Evolutionary conservation across 2,888 invertebrate genomes (phyloP), one percentile per base, ranked within the genome.

Genomic region (Drosophila yooni): DNA sequence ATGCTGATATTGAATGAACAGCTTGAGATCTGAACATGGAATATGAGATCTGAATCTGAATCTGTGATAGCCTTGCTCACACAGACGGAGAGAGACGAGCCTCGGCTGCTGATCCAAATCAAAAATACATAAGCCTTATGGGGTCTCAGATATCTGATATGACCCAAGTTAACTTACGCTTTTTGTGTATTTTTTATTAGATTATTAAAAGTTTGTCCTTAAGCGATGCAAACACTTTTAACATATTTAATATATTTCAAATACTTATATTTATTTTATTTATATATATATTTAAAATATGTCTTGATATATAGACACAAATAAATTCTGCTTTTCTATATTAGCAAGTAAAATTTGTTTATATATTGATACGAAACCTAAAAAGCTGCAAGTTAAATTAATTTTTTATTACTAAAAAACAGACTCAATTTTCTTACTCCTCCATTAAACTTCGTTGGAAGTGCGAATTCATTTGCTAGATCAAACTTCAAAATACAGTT

Each of bases 391-490:
- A 0, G 0, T 0, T 2, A 15, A 46, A 46, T 13, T 7, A 13
- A 21, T 46, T 15, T 21, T 2, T 1, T 15, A 46, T 25, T 8
- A 25, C 15, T 8, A 8, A 46, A 15, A 15, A 29, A 0, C 29
- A 18, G 11, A 0, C 25, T 0, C 25, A 3, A 25, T 25, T 40
- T 10, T n/a, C 18, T 2, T 2, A 8, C 40, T 25, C 25, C 46
- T 18, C 18, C 4, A 54, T 67, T 67, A 34, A 62, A 21, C 21
- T 62, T 15, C 6, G 5, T 36, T 7, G 21, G 7, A 4, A 15
- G 27, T 34, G 1, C 2, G 51, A 56, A 74, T 64, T 79, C 62
- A 79, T 79, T 74, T 48, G 11, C 38, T 29, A 43, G 38, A 56
- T 67, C 54, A 67, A 56, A 50, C 54, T 36, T 18, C 34, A 29